Conservation (phyloP, 2,113 vertebrate species). For the Myrmecobius fasciatus region DNA sequence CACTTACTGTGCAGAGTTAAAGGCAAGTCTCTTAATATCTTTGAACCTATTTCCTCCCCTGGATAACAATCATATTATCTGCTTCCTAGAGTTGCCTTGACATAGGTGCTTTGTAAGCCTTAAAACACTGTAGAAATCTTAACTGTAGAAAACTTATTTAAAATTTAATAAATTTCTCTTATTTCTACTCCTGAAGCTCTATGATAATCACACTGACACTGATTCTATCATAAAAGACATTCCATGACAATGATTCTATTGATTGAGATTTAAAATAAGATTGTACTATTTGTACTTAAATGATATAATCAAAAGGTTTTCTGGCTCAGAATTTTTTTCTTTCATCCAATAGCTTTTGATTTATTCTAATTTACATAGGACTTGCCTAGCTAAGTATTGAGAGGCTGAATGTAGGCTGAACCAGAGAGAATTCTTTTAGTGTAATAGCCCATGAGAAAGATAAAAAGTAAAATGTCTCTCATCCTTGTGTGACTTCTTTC, state of each 20-base stretch:
- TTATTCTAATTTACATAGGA: not conserved
- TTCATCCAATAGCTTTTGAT: not conserved
- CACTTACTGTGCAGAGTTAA: not conserved
- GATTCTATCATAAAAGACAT: not conserved
- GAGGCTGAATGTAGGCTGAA: not conserved
- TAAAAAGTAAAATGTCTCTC: not conserved
- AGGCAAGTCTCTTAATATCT: not conserved
- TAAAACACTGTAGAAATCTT: not conserved
- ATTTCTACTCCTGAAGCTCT: not conserved
- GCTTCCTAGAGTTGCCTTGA: not conserved
- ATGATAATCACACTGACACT: not conserved
- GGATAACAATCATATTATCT: not conserved
- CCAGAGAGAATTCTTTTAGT: not conserved
- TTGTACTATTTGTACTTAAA: not conserved
- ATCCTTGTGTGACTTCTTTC: not conserved
- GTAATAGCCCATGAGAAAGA: not conserved
- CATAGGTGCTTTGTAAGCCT: not conserved
- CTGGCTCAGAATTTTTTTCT: not conserved
- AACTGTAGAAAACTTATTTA: not conserved
- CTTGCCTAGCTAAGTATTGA: not conserved
- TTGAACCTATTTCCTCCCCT: not conserved
- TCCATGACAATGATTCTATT: not conserved
- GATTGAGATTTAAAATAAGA: not conserved
- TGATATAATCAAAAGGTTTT: not conserved
- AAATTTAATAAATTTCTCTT: not conserved